Conservation (phyloP, 1,140 invertebrate genomes). For the Penaeus vannamei region DNA sequence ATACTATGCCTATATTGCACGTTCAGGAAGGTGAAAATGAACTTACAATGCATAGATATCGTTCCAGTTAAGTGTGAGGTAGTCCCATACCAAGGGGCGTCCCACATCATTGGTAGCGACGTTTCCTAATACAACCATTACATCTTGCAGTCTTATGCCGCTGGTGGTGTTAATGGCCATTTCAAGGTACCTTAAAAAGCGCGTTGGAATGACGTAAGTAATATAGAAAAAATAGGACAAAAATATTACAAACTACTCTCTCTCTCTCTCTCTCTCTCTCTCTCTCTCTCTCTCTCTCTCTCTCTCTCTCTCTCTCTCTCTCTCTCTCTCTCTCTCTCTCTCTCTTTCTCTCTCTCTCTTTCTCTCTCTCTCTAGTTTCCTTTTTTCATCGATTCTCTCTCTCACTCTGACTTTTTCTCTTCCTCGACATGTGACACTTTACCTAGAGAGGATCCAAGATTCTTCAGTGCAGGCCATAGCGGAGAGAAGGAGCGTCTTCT, state of each 20-base stretch:
- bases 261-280: no score
- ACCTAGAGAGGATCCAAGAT: constrained; percentile 72
- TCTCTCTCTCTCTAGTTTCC: no score
- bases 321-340: no score
- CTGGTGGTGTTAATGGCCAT: background rate
- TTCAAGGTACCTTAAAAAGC: background rate
- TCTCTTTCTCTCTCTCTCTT: no score
- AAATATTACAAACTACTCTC: no score
- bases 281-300: no score
- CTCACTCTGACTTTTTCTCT: background rate
- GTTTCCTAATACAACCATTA: constrained; percentile 75
- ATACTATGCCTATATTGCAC: no score
- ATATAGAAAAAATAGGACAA: background rate
- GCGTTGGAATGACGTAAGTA: no score
- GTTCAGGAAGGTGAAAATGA: no score
- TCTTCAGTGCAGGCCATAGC: constrained; percentile 80
- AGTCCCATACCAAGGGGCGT: constrained; percentile 80
- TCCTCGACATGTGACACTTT: constrained; percentile 51
- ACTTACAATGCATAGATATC: background rate
- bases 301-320: background rate
- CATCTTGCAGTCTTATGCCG: constrained; percentile 81
- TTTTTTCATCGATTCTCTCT: no score
- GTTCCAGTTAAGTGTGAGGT: constrained; percentile 81
- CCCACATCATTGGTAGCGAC: constrained; percentile 76
- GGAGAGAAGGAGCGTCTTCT: constrained; percentile 78